phyloP scores from a whole-genome alignment of 2,888 invertebrate genomes.

The Drosophila atripex region DNA sequence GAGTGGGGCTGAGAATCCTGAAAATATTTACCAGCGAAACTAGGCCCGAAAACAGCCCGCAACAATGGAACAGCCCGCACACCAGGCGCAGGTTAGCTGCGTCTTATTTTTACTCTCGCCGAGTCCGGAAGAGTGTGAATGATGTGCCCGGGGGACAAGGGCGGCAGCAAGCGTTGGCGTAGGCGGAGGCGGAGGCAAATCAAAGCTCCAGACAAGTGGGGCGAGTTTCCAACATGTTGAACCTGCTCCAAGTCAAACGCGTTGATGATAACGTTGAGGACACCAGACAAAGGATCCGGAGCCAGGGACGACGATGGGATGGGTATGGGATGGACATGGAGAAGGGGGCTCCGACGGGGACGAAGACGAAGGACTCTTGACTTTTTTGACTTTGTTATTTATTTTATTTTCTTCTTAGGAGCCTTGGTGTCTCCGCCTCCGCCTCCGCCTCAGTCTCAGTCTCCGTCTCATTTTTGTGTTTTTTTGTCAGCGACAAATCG shows the following conservation, averaged over 20 bases:
- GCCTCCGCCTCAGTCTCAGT: no score
- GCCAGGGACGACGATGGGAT: no score
- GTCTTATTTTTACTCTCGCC: neutral
- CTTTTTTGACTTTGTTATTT: constrained; percentile 37
- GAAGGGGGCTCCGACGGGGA: neutral
- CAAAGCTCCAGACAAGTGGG: constrained; percentile 41
- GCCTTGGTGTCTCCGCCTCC: neutral
- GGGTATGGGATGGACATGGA: neutral
- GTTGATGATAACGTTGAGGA: constrained; percentile 43
- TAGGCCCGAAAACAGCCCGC: neutral
- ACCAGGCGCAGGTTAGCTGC: neutral
- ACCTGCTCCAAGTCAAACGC: constrained; percentile 21
- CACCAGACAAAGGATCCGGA: constrained; percentile 26
- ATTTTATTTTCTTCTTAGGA: constrained; percentile 18
- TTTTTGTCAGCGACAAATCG: constrained; percentile 56
- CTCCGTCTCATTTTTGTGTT: constrained; percentile 1
- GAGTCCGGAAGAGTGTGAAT: constrained; percentile 14
- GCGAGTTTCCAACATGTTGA: constrained; percentile 36
- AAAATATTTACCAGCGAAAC: neutral
- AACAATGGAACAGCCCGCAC: neutral
- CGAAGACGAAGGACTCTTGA: constrained; percentile 10
- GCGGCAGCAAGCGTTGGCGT: neutral
- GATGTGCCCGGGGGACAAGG: constrained; percentile 4
- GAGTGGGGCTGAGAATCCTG: neutral
- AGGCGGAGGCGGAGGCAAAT: constrained; percentile 18